A percentile compares a stretch with the other conserved stretches of the same genome.
phyloP scores from a whole-genome alignment of 2,113 vertebrate species.

The Pogonocichla stellata region DNA sequence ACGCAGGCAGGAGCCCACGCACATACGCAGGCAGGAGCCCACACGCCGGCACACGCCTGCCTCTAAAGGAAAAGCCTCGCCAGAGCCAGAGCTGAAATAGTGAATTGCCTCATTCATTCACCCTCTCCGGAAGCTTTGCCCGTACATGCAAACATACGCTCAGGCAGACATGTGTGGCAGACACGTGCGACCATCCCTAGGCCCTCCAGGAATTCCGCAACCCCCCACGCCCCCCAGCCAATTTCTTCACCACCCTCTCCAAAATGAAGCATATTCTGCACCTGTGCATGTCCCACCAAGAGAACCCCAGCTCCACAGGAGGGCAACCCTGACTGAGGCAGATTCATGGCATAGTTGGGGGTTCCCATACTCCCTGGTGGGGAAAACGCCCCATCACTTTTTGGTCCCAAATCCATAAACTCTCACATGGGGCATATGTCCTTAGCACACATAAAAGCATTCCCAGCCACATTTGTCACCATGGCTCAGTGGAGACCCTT shows the following conservation, averaged over 20 bases:
- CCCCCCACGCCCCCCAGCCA: too few relatives aligned
- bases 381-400: background rate
- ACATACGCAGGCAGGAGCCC: constrained; percentile 60
- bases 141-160: background rate
- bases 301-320: accelerated
- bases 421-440: accelerated
- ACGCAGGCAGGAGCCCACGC: constrained; percentile 58
- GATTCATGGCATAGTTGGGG: background rate
- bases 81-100: constrained; percentile 32
- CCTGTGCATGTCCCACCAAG: accelerated
- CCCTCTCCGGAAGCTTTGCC: constrained; percentile 47
- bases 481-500: background rate
- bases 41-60: constrained; percentile 22
- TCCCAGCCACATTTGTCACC: background rate
- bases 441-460: background rate
- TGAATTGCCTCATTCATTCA: constrained; percentile 65
- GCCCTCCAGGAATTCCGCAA: background rate
- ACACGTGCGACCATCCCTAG: background rate
- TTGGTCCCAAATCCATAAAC: background rate
- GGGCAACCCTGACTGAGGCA: background rate
- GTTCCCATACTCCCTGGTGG: accelerated
- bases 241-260: background rate
- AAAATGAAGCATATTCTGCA: background rate
- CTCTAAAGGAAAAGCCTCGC: constrained; percentile 41
- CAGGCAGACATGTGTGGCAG: background rate